phyloP scores from a whole-genome alignment of 2,888 invertebrate genomes.

The Leptopterna dolabrata region DNA sequence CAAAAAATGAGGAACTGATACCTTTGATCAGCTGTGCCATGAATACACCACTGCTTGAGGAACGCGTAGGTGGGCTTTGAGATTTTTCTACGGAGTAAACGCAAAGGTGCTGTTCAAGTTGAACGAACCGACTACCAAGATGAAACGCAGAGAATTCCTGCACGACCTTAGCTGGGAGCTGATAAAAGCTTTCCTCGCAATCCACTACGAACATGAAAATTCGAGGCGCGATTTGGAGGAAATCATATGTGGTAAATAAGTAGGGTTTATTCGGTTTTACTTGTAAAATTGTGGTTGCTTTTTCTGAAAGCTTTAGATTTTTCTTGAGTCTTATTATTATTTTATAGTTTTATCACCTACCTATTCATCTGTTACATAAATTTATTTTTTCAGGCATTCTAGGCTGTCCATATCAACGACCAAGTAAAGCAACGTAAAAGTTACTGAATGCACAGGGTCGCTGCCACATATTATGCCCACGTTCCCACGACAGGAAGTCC shows the following conservation, averaged over 20 bases:
- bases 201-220: not conserved
- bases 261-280: no score
- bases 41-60: constrained; percentile 60
- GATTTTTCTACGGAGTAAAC: constrained; percentile 59
- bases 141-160: constrained; percentile 44
- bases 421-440: no score
- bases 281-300: no score
- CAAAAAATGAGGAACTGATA: constrained; percentile 64
- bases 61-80: constrained; percentile 63
- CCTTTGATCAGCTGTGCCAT: constrained; percentile 63
- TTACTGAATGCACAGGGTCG: no score
- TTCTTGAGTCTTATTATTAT: no score
- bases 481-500: no score
- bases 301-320: no score
- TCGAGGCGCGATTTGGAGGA: not conserved
- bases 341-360: no score
- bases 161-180: constrained; percentile 29
- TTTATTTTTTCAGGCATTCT: no score
- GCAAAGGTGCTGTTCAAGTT: constrained; percentile 45
- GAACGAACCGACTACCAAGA: constrained; percentile 34
- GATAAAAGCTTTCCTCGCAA: not conserved
- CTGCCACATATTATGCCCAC: no score
- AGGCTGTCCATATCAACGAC: no score
- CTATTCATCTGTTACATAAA: no score
- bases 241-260: not conserved